Percentiles rank a stretch among this genome's conserved stretches.
Conservation (phyloP, 2,888 invertebrate species). For the Cetonia aurata region DNA sequence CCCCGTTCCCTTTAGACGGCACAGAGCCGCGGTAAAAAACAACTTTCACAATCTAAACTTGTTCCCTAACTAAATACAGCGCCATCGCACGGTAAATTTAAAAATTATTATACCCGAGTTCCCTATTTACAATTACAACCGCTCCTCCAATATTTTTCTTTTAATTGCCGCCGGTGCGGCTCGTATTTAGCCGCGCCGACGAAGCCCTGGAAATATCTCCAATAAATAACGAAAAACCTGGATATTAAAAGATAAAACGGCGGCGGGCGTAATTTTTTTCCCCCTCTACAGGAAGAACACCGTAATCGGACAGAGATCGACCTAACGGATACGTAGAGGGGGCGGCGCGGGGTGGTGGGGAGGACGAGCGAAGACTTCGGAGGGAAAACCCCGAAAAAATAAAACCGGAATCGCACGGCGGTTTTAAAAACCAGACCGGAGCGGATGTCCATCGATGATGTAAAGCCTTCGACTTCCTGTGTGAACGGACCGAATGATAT, state of each 20-base stretch:
- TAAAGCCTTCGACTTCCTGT: slow-evolving; percentile 21
- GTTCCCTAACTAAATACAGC: slow-evolving; percentile 36
- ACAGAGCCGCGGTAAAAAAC: no score
- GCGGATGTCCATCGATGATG: slow-evolving; percentile 32
- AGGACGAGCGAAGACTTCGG: neutral
- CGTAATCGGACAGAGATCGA: slow-evolving; percentile 31
- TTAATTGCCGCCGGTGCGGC: slow-evolving; percentile 42
- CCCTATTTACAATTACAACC: slow-evolving; percentile 40
- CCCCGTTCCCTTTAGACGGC: no score
- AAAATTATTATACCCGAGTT: slow-evolving; percentile 42
- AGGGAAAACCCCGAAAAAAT: neutral
- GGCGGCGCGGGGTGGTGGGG: slow-evolving; percentile 5
- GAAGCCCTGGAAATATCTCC: slow-evolving; percentile 38
- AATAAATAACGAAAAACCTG: slow-evolving; percentile 40
- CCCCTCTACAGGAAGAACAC: slow-evolving; percentile 21
- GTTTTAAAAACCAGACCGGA: slow-evolving; percentile 19
- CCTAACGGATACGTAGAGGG: neutral
- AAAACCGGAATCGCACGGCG: slow-evolving; percentile 6
- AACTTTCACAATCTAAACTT: neutral
- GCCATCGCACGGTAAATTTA: slow-evolving; percentile 39
- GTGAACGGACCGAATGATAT: slow-evolving; percentile 7
- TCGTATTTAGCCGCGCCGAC: slow-evolving; percentile 31
- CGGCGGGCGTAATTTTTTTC: slow-evolving; percentile 26
- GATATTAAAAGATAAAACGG: slow-evolving; percentile 39
- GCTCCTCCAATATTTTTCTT: slow-evolving; percentile 43